Percentiles rank a stretch among this genome's conserved stretches.
Conservation (phyloP, 2,113 vertebrate genomes). For the Mustelus asterias region DNA sequence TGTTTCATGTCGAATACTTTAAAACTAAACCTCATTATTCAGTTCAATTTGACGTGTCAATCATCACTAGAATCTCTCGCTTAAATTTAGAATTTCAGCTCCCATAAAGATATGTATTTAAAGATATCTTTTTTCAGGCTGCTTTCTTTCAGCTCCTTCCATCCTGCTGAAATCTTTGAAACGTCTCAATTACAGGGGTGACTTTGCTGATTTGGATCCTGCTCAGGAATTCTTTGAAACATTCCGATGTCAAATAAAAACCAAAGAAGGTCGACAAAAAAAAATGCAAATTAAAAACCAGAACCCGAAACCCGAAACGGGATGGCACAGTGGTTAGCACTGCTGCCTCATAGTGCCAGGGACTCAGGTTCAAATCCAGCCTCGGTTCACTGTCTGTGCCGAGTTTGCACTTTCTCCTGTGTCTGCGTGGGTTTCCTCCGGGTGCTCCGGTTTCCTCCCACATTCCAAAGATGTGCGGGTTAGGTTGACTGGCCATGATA, state of each 20-base stretch:
- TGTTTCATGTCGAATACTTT: not conserved
- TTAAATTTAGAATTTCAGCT: not conserved
- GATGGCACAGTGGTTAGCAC: too few relatives aligned
- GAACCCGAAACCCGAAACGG: not conserved
- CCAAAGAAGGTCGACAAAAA: not conserved
- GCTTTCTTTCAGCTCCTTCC: not conserved
- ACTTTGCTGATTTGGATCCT: not conserved
- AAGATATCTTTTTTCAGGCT: not conserved
- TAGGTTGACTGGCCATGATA: too few relatives aligned
- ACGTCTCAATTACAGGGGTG: not conserved
- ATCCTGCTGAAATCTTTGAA: not conserved
- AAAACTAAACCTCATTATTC: not conserved
- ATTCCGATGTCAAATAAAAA: not conserved
- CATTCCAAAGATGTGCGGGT: too few relatives aligned
- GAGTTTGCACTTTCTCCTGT: too few relatives aligned
- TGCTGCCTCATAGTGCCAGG: too few relatives aligned
- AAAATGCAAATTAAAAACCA: not conserved
- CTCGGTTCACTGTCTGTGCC: too few relatives aligned
- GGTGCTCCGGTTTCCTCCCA: too few relatives aligned
- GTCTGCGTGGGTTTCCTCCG: too few relatives aligned
- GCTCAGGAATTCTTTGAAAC: not conserved
- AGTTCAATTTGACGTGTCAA: not conserved
- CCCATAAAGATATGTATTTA: not conserved
- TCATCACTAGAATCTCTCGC: not conserved
- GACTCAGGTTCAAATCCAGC: too few relatives aligned